Evolutionary conservation across 1,140 invertebrate species (phyloP).

Genomic region (Drepana arcuata): DNA sequence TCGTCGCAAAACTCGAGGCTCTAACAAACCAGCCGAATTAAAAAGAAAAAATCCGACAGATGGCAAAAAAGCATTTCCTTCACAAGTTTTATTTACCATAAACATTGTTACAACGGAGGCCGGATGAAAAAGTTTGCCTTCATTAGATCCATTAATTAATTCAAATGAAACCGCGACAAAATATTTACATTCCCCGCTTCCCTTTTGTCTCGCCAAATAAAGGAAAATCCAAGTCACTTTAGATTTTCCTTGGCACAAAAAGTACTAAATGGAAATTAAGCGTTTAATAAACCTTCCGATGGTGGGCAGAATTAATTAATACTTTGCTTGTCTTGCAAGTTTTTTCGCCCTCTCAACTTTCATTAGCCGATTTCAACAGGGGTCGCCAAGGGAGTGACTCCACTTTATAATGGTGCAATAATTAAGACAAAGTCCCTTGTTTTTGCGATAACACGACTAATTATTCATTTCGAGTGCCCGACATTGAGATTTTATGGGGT

Average conservation of each 20-base stretch:
- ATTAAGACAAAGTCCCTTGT: constrained; percentile 62
- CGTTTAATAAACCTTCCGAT: constrained; percentile 51
- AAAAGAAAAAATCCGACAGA: constrained; percentile 55
- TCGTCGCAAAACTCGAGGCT: constrained; percentile 30
- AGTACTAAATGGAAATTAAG: constrained; percentile 57
- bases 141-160: constrained; percentile 69
- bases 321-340: constrained; percentile 56
- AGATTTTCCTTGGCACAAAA: constrained; percentile 34
- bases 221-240: constrained; percentile 43
- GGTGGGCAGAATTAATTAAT: constrained; percentile 61
- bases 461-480: constrained; percentile 46
- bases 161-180: constrained; percentile 66
- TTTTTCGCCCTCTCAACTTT: constrained; percentile 43
- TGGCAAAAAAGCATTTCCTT: constrained; percentile 59
- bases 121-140: constrained; percentile 54
- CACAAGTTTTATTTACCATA: constrained; percentile 69
- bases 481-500: constrained; percentile 45
- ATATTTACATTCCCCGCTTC: constrained; percentile 47
- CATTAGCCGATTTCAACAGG: constrained; percentile 43
- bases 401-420: constrained; percentile 58
- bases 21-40: constrained; percentile 46
- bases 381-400: constrained; percentile 37
- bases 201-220: constrained; percentile 36
- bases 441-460: constrained; percentile 38
- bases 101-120: constrained; percentile 56